Base-by-base conservation (phyloP, 2,888 invertebrate genomes). In the Cephalotes varians region DNA sequence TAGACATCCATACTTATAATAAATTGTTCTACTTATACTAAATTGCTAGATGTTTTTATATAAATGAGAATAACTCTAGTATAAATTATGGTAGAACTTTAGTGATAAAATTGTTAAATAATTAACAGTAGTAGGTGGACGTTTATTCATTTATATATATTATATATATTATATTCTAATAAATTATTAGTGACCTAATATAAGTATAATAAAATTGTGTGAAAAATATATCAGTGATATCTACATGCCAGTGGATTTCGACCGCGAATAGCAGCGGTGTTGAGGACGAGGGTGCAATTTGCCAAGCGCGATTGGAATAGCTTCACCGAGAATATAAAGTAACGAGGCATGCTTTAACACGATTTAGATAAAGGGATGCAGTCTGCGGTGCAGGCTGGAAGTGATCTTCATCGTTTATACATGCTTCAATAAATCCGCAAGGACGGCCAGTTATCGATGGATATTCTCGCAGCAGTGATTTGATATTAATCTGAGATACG, bases 361-460 rank as follows among this genome's bases (percentile, higher is more conserved):
- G 79, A 81, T 88, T 85, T 81, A 77, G 67, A 88, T 74, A 71
- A 56, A 81, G 84, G 84, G 80, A 81, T 88, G 88, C n/a, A n/a
- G n/a, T n/a, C n/a, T n/a, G 86, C 83, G 71, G 86, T 72, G 86
- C 79, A 84, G 81, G 67, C 77, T 81, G 85, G 54, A 84, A 81
- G 83, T 67, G 71, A 83, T 86, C 80, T 85, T 72, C 74, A 83
- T 87, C 86, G 86, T 85, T 88, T 88, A 83, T 64, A 85, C 67
- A 72, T 77, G 65, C 81, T 71, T 80, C 49, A 79, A 54, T 79
- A 85, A 86, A 88, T 85, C 40, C 82, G 64, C 47, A 79, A 77
- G 62, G 47, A n/a, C 49, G 31, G 31, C 62, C 82, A 74, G 81
- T 85, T 88, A 85, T 81, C 76, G 79, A 77, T 47, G 81, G 71